These are phyloP conservation scores for Shargacucullia verbasci DNA, from an alignment of 2,888 invertebrate species.

Conservation along the genomic window DNA sequence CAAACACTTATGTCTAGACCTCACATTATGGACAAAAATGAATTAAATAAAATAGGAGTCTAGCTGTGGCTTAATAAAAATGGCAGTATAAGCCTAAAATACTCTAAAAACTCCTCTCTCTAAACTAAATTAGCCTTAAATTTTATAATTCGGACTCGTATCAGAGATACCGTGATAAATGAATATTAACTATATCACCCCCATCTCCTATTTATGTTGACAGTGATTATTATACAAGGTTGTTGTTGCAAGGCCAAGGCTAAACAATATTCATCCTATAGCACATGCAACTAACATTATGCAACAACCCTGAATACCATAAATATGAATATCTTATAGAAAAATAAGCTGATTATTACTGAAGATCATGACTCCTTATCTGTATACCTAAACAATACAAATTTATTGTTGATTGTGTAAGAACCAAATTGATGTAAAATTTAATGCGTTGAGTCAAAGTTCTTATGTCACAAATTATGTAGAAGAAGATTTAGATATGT, in stretches of 20 bases:
- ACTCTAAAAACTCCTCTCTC: too few relatives aligned
- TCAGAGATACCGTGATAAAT: constrained; percentile 20
- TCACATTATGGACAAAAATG: too few relatives aligned
- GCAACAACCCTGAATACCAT: neutral
- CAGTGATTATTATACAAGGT: constrained; percentile 38
- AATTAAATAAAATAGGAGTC: too few relatives aligned
- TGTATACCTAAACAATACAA: neutral
- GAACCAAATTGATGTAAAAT: neutral
- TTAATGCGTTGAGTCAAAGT: too few relatives aligned
- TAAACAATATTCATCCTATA: constrained; percentile 27
- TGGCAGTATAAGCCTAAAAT: too few relatives aligned
- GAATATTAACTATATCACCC: neutral
- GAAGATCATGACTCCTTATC: constrained; percentile 2
- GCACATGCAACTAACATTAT: constrained; percentile 38
- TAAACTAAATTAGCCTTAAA: too few relatives aligned
- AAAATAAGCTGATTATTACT: constrained; percentile 7
- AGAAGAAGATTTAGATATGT: too few relatives aligned
- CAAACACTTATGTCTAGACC: too few relatives aligned
- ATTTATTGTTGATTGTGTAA: constrained; percentile 2
- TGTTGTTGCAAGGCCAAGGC: constrained; percentile 45
- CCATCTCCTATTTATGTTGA: constrained; percentile 12
- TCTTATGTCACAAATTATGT: too few relatives aligned
- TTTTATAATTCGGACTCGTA: neutral
- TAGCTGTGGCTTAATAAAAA: too few relatives aligned
- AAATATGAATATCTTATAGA: neutral